A percentile compares a stretch with the other conserved stretches of the same genome.
These are phyloP conservation scores for Dastarcus helophoroides DNA, from an alignment of 2,888 invertebrate genomes.

Conservation along the genomic window DNA sequence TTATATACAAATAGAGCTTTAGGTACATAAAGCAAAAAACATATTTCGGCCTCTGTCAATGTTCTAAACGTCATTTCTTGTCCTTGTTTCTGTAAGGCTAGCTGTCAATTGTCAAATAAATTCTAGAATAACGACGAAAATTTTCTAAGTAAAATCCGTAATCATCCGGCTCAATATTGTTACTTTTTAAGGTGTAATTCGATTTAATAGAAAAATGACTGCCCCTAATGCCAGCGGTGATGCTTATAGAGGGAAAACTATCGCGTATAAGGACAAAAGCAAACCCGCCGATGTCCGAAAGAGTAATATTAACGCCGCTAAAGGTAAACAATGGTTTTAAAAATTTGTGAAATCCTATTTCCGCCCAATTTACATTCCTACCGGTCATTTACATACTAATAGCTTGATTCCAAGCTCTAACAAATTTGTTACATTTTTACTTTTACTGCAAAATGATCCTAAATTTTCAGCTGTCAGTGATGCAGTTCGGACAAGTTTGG, in stretches of 20 bases:
- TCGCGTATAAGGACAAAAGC: constrained; percentile 78
- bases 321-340: constrained; percentile 53
- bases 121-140: too few species aligned
- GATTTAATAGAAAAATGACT: constrained; percentile 32
- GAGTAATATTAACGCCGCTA: constrained; percentile 96
- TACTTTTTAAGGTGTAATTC: too few species aligned
- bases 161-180: too few species aligned
- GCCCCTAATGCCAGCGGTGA: constrained; percentile 37
- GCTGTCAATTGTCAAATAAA: too few species aligned
- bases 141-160: too few species aligned
- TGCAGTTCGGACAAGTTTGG: constrained; percentile 97
- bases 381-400: too few species aligned
- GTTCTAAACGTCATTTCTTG: too few species aligned
- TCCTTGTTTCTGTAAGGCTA: too few species aligned
- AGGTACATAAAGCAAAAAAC: too few species aligned
- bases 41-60: too few species aligned
- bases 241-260: constrained; percentile 32
- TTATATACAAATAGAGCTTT: too few species aligned
- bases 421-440: constrained; percentile 1
- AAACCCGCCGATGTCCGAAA: constrained; percentile 90
- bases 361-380: too few species aligned
- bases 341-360: background rate
- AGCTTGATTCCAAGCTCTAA: background rate
- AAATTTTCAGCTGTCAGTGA: constrained; percentile 82
- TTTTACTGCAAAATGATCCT: constrained; percentile 11